phyloP scores from a whole-genome alignment of 2,797 vertebrate species.

The Phrynocephalus vlangalii region DNA sequence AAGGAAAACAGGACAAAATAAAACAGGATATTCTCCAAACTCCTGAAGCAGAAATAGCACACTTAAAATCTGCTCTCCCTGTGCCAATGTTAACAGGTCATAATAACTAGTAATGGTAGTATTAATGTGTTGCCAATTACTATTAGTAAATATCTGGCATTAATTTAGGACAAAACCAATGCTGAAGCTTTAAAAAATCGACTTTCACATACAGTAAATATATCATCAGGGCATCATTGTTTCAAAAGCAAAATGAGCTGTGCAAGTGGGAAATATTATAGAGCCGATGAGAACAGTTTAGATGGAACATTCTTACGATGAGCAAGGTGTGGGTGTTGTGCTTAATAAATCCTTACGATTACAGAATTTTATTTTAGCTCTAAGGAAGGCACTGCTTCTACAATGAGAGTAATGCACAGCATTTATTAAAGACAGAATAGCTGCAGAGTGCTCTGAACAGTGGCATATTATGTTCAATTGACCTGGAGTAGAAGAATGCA shows the following conservation, averaged over 20 bases:
- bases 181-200: no score
- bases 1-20: not conserved
- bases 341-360: not conserved
- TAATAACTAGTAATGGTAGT: no score
- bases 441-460: constrained; percentile 1
- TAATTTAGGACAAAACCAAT: not conserved
- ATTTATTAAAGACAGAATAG: not conserved
- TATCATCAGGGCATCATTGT: not conserved
- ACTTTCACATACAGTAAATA: not conserved
- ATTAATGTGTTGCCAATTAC: not conserved
- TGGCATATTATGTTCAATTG: not conserved
- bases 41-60: not conserved
- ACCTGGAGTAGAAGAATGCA: not conserved
- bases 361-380: not conserved
- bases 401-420: not conserved
- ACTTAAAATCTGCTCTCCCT: not conserved
- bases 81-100: not conserved
- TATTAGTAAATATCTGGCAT: not conserved
- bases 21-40: not conserved
- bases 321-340: not conserved
- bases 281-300: not conserved
- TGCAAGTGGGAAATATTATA: no score
- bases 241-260: not conserved
- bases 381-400: not conserved
- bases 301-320: not conserved